phyloP scores from a whole-genome alignment of 2,113 vertebrate genomes.

The Centropus unirufus region DNA sequence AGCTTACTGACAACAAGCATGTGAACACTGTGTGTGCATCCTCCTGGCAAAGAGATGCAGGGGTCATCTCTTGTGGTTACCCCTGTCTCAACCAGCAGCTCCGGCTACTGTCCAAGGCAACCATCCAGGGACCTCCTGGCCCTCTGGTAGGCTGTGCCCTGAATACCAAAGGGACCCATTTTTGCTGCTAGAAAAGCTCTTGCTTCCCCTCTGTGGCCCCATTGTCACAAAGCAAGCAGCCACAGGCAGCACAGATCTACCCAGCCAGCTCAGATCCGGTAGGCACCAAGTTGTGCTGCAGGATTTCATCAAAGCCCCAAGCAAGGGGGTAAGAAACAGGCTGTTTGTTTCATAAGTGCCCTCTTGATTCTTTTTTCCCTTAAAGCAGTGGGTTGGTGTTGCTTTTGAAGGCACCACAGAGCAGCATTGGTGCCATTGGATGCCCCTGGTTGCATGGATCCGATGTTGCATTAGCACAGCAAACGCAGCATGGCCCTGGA shows the following conservation, averaged over 20 bases:
- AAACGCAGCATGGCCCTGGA: not conserved
- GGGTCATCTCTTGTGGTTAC: not conserved
- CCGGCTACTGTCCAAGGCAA: slow-evolving; percentile 12
- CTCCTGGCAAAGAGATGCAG: not conserved
- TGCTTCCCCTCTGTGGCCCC: not conserved
- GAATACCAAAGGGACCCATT: not conserved
- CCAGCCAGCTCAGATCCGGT: rapidly evolving
- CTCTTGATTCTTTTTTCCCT: not conserved
- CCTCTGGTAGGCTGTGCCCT: not conserved
- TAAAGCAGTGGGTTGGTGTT: not conserved
- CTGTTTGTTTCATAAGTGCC: not conserved
- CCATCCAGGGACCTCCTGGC: not conserved
- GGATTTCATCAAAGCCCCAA: not conserved
- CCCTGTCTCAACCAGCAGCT: not conserved
- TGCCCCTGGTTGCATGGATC: not conserved
- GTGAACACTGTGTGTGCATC: rapidly evolving
- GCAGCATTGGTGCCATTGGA: rapidly evolving
- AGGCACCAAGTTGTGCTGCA: not conserved
- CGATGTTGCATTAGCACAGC: rapidly evolving
- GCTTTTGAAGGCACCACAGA: not conserved
- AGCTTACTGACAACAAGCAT: not conserved
- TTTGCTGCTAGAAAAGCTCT: not conserved
- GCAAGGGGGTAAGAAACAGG: not conserved
- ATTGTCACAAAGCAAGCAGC: not conserved
- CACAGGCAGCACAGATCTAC: not conserved